Evolutionary conservation across 53 echinoderm and acorn worm species (phyloP), one percentile per base, ranked within the genome.

Genomic region (Henricia sp.): DNA sequence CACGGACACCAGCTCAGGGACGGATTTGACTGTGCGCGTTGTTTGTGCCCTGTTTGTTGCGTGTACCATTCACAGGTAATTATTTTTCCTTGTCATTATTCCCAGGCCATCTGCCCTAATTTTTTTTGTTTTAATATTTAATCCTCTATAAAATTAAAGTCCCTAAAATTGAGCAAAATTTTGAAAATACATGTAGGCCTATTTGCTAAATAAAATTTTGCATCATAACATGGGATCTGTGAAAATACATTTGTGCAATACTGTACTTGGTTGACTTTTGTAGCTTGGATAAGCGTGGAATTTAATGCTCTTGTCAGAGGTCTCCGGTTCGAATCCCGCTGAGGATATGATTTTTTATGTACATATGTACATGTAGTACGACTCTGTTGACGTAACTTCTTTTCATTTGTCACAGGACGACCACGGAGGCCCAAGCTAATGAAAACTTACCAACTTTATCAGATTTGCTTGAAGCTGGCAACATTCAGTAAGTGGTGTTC

Each of bases 1-100:
- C 0, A n/a, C 86, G 82, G 93, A 78, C 87, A 96, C 43, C 77
- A 93, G 23, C 90, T 90, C 25, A 92, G 80, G 65, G 63, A 87
- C 65, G 73, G 94, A 12, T 87, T 94, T 85, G 89, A 88, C 85
- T 70, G 90, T 56, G 84, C 91, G 70, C 24, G 53, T 74, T 2
- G 74, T 85, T 0, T 85, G 86, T 62, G 74, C 74, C 1, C 35
- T 85, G 73, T 85, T 43, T 56, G 26, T 41, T 36, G 86, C 86
- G 39, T 64, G 37, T 37, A 50, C 50, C 30, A 74, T 52, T 11
- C 72, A 74, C 53, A 85, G 53, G 86, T 85, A 62, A 72, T 3
- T n/a, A 50, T 72, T 35, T 50, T 3, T 17, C 29, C 16, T 50
- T 50, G 16, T 50, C 9, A 37, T 9, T 20, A 8, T 9, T 11